phyloP scores from a whole-genome alignment of 2,888 invertebrate genomes.

The Pollenia amentaria region DNA sequence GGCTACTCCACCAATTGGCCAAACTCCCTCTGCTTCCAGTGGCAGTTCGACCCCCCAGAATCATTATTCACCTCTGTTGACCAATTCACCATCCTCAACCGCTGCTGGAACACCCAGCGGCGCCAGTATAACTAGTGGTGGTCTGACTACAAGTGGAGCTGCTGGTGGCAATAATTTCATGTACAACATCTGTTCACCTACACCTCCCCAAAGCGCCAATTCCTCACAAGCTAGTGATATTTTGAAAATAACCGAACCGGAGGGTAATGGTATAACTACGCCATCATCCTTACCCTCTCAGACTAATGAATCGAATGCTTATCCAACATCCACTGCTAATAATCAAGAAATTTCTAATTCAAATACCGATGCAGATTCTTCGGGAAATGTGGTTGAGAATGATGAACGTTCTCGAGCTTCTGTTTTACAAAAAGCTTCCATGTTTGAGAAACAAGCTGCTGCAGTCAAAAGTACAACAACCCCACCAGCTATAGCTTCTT shows the following conservation, averaged over 20 bases:
- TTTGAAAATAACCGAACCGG: constrained; percentile 83
- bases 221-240: constrained; percentile 78
- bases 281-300: constrained; percentile 43
- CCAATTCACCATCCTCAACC: constrained; percentile 83
- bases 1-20: constrained; percentile 80
- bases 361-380: constrained; percentile 74
- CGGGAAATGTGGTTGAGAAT: constrained; percentile 78
- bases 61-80: constrained; percentile 84
- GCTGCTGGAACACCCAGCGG: constrained; percentile 82
- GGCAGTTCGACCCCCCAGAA: constrained; percentile 84
- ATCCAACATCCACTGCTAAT: constrained; percentile 66
- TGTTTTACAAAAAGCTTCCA: constrained; percentile 84
- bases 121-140: constrained; percentile 79
- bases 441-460: constrained; percentile 84
- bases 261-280: constrained; percentile 64
- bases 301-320: constrained; percentile 38
- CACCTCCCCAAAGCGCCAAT: constrained; percentile 78
- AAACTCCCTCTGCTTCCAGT: constrained; percentile 82
- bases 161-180: constrained; percentile 76
- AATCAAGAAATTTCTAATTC: constrained; percentile 67
- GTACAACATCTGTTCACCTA: constrained; percentile 81
- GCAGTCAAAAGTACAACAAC: constrained; percentile 74
- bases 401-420: constrained; percentile 84
- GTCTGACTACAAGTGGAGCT: constrained; percentile 76
- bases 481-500: constrained; percentile 53